phyloP scores from a whole-genome alignment of 2,888 invertebrate genomes.

The Rotaria magnacalcarata region DNA sequence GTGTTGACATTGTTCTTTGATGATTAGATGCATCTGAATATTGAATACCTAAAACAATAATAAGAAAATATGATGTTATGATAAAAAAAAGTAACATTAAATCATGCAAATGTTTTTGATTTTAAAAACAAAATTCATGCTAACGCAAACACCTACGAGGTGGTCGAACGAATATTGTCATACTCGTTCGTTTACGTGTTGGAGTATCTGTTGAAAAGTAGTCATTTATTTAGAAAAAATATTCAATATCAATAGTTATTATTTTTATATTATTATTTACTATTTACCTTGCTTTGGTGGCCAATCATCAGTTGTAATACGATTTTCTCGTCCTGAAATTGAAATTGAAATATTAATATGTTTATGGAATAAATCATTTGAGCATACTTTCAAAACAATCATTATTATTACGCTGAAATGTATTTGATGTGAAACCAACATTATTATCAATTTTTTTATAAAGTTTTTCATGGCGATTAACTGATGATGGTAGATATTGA shows the following conservation, averaged over 20 bases:
- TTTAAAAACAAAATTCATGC: neutral
- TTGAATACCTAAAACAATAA: neutral
- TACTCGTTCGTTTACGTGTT: neutral
- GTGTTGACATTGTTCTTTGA: neutral
- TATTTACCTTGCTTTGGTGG: neutral
- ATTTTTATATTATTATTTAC: neutral
- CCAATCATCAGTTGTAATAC: neutral
- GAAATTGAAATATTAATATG: neutral
- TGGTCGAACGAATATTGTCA: neutral
- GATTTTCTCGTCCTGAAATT: neutral
- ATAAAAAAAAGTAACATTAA: neutral
- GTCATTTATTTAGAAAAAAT: neutral
- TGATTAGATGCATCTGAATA: neutral
- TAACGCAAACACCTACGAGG: slow-evolving; percentile 20
- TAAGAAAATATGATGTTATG: neutral
- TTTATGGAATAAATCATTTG: neutral
- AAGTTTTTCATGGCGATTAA: neutral
- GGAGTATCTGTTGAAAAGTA: neutral
- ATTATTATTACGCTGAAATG: neutral
- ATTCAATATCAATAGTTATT: neutral
- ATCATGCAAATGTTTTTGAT: neutral
- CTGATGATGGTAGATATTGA: neutral
- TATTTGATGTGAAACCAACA: neutral
- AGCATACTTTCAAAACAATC: neutral
- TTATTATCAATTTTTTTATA: neutral